Conservation (phyloP, 1,140 invertebrate species). For the Hyles euphorbiae region DNA sequence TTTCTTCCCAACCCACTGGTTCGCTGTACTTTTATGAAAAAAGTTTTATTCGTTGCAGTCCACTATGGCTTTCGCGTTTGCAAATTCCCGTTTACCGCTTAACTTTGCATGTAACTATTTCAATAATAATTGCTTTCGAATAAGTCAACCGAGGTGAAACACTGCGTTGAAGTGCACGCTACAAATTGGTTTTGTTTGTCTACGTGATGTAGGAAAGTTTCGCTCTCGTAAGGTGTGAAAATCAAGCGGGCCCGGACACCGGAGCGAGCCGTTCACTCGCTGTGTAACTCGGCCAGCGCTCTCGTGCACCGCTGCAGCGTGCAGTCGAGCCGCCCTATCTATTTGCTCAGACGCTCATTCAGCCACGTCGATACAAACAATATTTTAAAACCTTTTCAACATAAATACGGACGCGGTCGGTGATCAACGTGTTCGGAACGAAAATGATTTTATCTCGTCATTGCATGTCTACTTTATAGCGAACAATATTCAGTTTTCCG, state of each 20-base stretch:
- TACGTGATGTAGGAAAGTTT: slow-evolving; percentile 14
- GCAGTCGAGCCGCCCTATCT: slow-evolving; percentile 29
- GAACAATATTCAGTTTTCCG: slow-evolving; percentile 1
- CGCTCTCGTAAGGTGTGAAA: slow-evolving; percentile 15
- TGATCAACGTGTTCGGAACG: background rate
- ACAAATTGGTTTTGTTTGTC: slow-evolving; percentile 1
- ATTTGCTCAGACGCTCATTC: slow-evolving; percentile 29
- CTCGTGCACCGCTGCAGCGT: slow-evolving; percentile 20
- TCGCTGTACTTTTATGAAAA: slow-evolving; percentile 32
- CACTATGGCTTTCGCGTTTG: slow-evolving; percentile 30
- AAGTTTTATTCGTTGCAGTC: slow-evolving; percentile 52
- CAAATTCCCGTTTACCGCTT: slow-evolving; percentile 36
- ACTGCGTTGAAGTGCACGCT: too few relatives aligned
- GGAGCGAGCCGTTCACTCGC: slow-evolving; percentile 34
- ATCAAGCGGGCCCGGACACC: slow-evolving; percentile 10
- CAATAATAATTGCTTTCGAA: background rate
- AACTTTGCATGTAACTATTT: slow-evolving; percentile 13
- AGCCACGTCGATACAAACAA: slow-evolving; percentile 20
- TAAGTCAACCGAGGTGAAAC: too few relatives aligned
- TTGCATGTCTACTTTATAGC: background rate
- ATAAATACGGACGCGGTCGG: background rate
- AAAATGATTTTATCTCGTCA: background rate
- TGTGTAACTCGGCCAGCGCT: slow-evolving; percentile 18
- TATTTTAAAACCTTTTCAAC: slow-evolving; percentile 17
- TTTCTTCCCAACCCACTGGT: slow-evolving; percentile 53